Evolutionary conservation across 2,888 invertebrate genomes (phyloP).

Genomic region (Tipula confusa): DNA sequence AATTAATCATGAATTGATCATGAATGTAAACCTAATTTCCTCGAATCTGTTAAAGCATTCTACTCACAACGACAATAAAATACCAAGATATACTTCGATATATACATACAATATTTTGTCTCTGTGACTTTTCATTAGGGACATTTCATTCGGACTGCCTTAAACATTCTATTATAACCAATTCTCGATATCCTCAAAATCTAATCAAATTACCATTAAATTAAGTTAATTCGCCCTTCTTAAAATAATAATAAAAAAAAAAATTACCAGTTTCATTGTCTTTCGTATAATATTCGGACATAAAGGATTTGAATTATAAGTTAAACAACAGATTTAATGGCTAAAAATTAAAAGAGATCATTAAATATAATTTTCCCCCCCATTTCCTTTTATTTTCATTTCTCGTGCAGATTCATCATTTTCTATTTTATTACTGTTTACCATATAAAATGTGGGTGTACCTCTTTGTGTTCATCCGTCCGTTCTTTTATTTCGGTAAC

Average conservation of each 20-base stretch:
- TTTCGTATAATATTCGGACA: neutral
- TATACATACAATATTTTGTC: too few species aligned
- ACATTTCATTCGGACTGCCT: too few species aligned
- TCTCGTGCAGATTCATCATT: neutral
- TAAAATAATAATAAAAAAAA: neutral
- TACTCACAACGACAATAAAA: too few species aligned
- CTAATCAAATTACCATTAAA: neutral
- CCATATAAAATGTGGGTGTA: neutral
- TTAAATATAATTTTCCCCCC: neutral
- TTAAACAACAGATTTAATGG: neutral
- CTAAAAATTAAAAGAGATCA: constrained; percentile 8
- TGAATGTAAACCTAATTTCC: too few species aligned
- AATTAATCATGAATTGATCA: too few species aligned
- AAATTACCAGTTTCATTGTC: neutral
- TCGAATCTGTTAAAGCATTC: too few species aligned
- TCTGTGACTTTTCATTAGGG: too few species aligned
- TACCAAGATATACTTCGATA: too few species aligned
- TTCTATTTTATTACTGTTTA: neutral
- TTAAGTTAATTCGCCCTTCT: neutral
- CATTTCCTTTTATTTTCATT: neutral
- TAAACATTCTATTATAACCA: too few species aligned
- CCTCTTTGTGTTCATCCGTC: too few species aligned
- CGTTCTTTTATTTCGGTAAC: neutral
- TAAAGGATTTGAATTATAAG: constrained; percentile 16
- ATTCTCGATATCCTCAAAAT: neutral